Evolutionary conservation across 2,797 vertebrate species (phyloP), one percentile per base, ranked within the genome.

Genomic region (Tapera naevia): DNA sequence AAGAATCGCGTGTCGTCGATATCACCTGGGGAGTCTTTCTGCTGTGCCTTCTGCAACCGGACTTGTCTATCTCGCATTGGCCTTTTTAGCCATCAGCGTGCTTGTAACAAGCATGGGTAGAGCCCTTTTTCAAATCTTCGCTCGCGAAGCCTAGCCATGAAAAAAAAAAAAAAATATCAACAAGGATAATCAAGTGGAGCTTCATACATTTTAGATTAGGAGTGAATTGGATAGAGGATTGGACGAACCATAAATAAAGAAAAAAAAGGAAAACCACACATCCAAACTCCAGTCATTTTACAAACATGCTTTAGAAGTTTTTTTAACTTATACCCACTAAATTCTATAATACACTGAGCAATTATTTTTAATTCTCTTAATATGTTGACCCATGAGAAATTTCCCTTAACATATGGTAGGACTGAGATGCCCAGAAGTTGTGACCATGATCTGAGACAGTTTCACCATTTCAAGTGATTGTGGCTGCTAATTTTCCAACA

Each of bases 391-490:
- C 11, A 23, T 22, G n/a, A 45, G 15, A 86, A 37, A 81, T 48
- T 74, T 74, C 28, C n/a, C 8, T 21, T 67, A 39, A n/a, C 0
- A 0, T 19, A 3, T 9, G 12, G 65, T 30, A 79, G 5, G 37
- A 37, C 46, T 75, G 24, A 73, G n/a, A 18, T 28, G 11, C 64
- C 53, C 45, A 66, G 39, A 27, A 74, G 22, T 43, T 35, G 24
- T 80, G 69, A 60, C 7, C 12, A 9, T 12, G 22, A 41, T 24
- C 53, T 64, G 39, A 74, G 39, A 6, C 74, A 9, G 0, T 56
- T n/a, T 88, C 65, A n/a, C 14, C 5, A 5, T 0, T 5, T 48
- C 12, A 45, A 5, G 7, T 43, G 19, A 25, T 21, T 37, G 13
- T 64, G 48, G 60, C 28, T 66, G 33, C 62, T 73, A 12, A 56